A percentile compares a stretch with the other conserved stretches of the same genome.
phyloP scores from a whole-genome alignment of 2,797 vertebrate genomes.

The Acrossocheilus fasciatus region DNA sequence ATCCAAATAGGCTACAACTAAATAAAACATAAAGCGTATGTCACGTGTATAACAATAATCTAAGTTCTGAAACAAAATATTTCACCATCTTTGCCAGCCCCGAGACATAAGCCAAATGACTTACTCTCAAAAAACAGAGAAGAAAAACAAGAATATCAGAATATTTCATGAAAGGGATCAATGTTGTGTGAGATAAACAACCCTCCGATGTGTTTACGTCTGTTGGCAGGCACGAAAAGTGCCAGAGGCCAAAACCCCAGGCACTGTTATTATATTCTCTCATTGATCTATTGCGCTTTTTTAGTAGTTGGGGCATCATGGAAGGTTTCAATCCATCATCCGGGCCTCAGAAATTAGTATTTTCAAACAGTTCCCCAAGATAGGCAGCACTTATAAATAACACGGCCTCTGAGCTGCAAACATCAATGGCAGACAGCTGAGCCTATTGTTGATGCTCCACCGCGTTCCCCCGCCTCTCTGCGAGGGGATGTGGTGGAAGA shows the following conservation, averaged over 20 bases:
- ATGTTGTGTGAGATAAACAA: slow-evolving; percentile 54
- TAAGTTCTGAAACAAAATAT: slow-evolving; percentile 51
- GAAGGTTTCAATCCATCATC: slow-evolving; percentile 48
- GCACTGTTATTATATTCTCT: slow-evolving; percentile 44
- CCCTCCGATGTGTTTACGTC: slow-evolving; percentile 64
- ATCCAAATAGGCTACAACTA: background rate
- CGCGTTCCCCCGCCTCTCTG: slow-evolving; percentile 70
- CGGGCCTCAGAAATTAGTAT: slow-evolving; percentile 47
- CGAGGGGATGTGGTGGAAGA: slow-evolving; percentile 77
- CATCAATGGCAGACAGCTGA: slow-evolving; percentile 50
- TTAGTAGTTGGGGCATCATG: slow-evolving; percentile 46
- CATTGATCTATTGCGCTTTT: slow-evolving; percentile 52
- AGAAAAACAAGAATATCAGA: slow-evolving; percentile 33
- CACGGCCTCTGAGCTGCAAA: slow-evolving; percentile 44
- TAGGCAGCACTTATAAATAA: slow-evolving; percentile 56
- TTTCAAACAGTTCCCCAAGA: slow-evolving; percentile 49
- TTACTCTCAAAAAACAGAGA: slow-evolving; percentile 47
- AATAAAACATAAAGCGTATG: background rate
- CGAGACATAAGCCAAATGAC: slow-evolving; percentile 58
- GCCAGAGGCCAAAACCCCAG: slow-evolving; percentile 52
- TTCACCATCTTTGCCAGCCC: slow-evolving; percentile 41
- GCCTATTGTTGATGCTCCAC: slow-evolving; percentile 62
- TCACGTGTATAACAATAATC: slow-evolving; percentile 50
- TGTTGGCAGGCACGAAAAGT: slow-evolving; percentile 50
- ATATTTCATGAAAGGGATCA: slow-evolving; percentile 62